These are phyloP conservation scores for Hemibagrus guttatus DNA, from an alignment of 2,797 vertebrate species.

Conservation along the genomic window DNA sequence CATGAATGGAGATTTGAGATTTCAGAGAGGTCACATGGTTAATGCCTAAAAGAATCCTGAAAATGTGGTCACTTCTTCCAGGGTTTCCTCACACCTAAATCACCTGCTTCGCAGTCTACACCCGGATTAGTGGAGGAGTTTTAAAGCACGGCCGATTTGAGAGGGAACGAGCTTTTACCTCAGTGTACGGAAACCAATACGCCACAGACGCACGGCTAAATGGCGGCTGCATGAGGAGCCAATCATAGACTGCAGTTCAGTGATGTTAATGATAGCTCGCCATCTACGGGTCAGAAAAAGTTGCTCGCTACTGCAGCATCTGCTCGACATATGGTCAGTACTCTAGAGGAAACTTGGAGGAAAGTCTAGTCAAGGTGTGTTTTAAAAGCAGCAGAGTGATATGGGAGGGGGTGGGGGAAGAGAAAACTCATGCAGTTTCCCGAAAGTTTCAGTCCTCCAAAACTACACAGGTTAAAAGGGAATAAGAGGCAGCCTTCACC, in stretches of 20 bases:
- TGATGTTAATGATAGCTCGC: constrained; percentile 67
- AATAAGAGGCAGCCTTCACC: constrained; percentile 99
- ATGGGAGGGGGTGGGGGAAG: constrained; percentile 62
- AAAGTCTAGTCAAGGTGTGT: constrained; percentile 82
- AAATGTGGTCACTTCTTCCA: constrained; percentile 60
- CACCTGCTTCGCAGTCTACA: constrained; percentile 58
- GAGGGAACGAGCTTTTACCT: neutral
- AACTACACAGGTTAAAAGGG: constrained; percentile 88
- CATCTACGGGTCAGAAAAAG: constrained; percentile 72
- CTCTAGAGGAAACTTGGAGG: constrained; percentile 81
- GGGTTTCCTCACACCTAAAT: constrained; percentile 40
- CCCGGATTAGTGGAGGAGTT: constrained; percentile 42
- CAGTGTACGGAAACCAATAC: neutral
- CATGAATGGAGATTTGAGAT: constrained; percentile 8
- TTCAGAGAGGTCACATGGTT: neutral
- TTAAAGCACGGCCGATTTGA: neutral
- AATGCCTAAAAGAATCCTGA: constrained; percentile 43
- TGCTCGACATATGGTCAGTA: constrained; percentile 70
- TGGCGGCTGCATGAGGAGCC: constrained; percentile 52
- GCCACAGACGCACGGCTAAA: neutral
- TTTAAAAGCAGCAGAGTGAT: constrained; percentile 81
- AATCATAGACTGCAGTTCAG: constrained; percentile 74
- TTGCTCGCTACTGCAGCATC: constrained; percentile 77
- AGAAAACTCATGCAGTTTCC: constrained; percentile 91
- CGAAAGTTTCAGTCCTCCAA: constrained; percentile 92